Evolutionary conservation across 2,113 vertebrate species (phyloP), one percentile per base, ranked within the genome.

Genomic region (Chaenogobius annularis): DNA sequence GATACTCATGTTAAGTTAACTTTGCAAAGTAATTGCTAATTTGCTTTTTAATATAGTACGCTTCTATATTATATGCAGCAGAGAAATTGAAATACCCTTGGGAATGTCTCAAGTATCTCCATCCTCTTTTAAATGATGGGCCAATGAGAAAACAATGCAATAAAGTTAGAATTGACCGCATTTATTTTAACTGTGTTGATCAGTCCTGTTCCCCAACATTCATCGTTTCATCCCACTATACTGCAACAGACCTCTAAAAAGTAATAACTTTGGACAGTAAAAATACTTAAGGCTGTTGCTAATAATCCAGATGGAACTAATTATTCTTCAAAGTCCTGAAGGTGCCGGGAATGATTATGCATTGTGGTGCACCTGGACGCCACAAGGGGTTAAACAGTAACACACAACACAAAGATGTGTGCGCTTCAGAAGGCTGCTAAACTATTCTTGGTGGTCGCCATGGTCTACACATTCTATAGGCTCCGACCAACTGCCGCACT

Each of bases 401-500:
- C 69, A 75, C 50, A 74, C 72, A 43, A 44, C 40, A 75, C 58
- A 82, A 72, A 77, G 74, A 80, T 8, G 66, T 69, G 70, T 52
- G 72, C 62, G 68, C 63, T 68, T 64, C 1, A 13, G 15, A 54
- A 68, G 50, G 47, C 66, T 63, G 48, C 64, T 77, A 31, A 48
- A 63, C 47, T 87, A 82, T 83, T 89, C 82, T 70, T 80, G 20
- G 67, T 85, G 66, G 80, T 84, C 74, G 74, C 50, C 26, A 26
- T 44, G 19, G 68, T 74, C 68, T 76, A 68, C 64, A 35, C 67
- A 77, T 76, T 82, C 83, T 81, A 76, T 89, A 84, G 66, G 68
- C 37, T 80, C 37, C 75, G 55, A 66, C 47, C 66, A 19, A 40
- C 47, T 62, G 64, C 70, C 67, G 68, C 82, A 31, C 50, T 50